Base-by-base conservation (phyloP, 2,888 invertebrate species). In the Phengaris arion region DNA sequence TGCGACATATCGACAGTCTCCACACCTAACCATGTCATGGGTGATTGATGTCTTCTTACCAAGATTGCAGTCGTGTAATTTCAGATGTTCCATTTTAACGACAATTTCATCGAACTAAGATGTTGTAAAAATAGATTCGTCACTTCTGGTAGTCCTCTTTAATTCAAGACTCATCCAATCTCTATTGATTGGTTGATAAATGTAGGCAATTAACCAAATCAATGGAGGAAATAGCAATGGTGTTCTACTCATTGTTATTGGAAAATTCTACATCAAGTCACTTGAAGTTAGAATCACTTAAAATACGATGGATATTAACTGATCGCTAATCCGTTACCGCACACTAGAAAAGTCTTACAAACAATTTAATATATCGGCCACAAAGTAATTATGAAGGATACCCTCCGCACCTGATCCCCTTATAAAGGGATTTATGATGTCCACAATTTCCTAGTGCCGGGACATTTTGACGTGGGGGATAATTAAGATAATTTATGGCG, bases 401-500 rank as follows among this genome's bases (percentile, higher is more conserved):
- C 54, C 12, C 52, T 52, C 72, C 72, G 52, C 72, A 72, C 54
- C 72, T 72, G 52, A 54, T 22, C 54, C 54, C 52, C 6, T 54
- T 35, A 72, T 72, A 22, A 22, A 35, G 52, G 54, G 70, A 22
- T 51, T 70, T 15, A 22, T 51, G 68, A 69, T 15, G 69, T 54
- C 70, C 72, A 72, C 72, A 52, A 72, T 72, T 35, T 52, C 52
- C 51, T 51, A 70, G 10, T 12, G 48, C 70, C 48, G 52, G 72
- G 35, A 52, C 10, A 70, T 22, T 22, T 8, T 70, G 70, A 72
- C 54, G 13, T 52, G 13, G 35, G 35, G 35, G 45, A 54, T 54
- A 72, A 72, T 72, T 72, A 72, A 72, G 15, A 72, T 72, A 52
- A 72, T 72, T 72, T 72, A 72, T 72, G 51, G 35, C 52, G 13